A percentile compares a stretch with the other conserved stretches of the same genome.
Evolutionary conservation across 2,797 vertebrate species (phyloP).

Genomic region (Vespertilio murinus): DNA sequence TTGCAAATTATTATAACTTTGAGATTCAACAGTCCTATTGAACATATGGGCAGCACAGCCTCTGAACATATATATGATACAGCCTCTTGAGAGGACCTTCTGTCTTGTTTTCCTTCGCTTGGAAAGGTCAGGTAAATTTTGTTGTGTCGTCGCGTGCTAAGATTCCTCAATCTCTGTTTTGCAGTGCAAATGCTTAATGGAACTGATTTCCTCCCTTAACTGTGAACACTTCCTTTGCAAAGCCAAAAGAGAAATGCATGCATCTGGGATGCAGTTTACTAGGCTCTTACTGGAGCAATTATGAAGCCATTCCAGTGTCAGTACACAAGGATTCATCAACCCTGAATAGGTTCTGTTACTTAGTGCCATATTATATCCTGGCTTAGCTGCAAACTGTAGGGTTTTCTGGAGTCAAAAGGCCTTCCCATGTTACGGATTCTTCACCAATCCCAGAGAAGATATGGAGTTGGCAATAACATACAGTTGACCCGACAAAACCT

Average conservation of each 20-base stretch:
- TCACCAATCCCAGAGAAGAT: slow-evolving; percentile 34
- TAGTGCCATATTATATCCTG: slow-evolving; percentile 66
- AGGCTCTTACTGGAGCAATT: slow-evolving; percentile 66
- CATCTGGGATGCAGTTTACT: slow-evolving; percentile 74
- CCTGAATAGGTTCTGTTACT: slow-evolving; percentile 63
- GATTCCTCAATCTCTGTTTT: slow-evolving; percentile 85
- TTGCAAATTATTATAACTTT: slow-evolving; percentile 89
- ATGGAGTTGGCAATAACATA: slow-evolving; percentile 67
- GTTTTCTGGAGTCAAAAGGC: slow-evolving; percentile 68
- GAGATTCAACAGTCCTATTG: slow-evolving; percentile 89
- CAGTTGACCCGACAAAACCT: slow-evolving; percentile 54
- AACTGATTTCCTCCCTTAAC: slow-evolving; percentile 33
- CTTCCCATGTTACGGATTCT: slow-evolving; percentile 33
- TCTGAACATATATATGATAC: slow-evolving; percentile 87
- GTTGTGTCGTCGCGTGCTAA: slow-evolving; percentile 84
- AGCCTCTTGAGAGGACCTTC: slow-evolving; percentile 86
- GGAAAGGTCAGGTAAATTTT: slow-evolving; percentile 89
- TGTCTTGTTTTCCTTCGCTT: slow-evolving; percentile 89
- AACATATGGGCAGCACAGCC: slow-evolving; percentile 88
- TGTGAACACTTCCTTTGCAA: slow-evolving; percentile 71
- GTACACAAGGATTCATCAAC: slow-evolving; percentile 47
- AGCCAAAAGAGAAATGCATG: slow-evolving; percentile 72
- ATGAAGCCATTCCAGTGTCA: slow-evolving; percentile 72
- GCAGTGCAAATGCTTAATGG: slow-evolving; percentile 69
- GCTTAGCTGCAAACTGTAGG: slow-evolving; percentile 64